Conservation (phyloP, 2,113 vertebrate genomes). For the Hemiprocne comata region DNA sequence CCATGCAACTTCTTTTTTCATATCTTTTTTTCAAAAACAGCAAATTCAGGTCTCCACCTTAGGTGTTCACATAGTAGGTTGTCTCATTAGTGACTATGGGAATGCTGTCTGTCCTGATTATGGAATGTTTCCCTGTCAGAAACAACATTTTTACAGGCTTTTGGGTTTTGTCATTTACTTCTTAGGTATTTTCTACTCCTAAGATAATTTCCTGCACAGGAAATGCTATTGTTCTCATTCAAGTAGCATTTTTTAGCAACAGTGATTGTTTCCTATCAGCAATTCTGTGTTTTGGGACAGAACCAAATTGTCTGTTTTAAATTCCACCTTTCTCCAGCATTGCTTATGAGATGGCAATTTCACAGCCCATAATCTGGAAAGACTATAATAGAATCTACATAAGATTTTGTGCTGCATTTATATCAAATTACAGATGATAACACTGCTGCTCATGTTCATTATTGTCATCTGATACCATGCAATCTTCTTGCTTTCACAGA, state of each 20-base stretch:
- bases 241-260: conserved; percentile 9
- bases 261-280: conserved; percentile 30
- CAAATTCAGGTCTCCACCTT: neutral
- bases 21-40: neutral
- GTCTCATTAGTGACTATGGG: neutral
- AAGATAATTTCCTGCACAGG: conserved; percentile 10
- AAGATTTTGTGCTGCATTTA: neutral
- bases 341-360: conserved; percentile 43
- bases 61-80: neutral
- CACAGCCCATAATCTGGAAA: conserved; percentile 32
- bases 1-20: neutral
- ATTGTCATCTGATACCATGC: neutral
- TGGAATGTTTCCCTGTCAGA: neutral
- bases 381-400: neutral
- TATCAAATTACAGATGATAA: conserved; percentile 17
- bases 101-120: neutral
- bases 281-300: conserved; percentile 41
- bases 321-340: conserved; percentile 28
- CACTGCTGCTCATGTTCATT: neutral
- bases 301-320: conserved; percentile 50
- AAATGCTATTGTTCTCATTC: conserved; percentile 22
- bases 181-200: conserved; percentile 2
- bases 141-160: neutral
- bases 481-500: neutral
- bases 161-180: neutral